A percentile compares a stretch with the other conserved stretches of the same genome.
Conservation (phyloP, 2,113 vertebrate genomes). For the Protomyctophum bolini region DNA sequence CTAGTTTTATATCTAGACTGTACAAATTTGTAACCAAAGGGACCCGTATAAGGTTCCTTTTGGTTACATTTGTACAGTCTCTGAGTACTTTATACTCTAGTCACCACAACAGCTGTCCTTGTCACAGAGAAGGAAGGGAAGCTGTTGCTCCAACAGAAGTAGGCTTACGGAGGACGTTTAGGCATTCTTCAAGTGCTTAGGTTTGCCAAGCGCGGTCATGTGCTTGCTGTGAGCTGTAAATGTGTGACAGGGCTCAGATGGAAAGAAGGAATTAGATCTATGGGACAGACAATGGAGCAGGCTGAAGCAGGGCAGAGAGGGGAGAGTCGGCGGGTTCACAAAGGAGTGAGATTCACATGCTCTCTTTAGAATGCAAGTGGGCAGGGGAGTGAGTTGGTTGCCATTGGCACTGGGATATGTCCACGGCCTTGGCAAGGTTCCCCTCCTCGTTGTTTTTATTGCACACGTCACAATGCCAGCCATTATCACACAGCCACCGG, state of each 20-base stretch:
- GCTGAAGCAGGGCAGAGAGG: constrained; percentile 13
- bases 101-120: constrained; percentile 32
- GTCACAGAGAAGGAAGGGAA: constrained; percentile 7
- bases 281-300: constrained; percentile 24
- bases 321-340: constrained; percentile 36
- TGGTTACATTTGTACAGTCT: not conserved
- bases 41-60: not conserved
- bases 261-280: constrained; percentile 41
- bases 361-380: constrained; percentile 31
- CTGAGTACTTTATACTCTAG: constrained; percentile 15
- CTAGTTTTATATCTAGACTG: no score
- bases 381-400: constrained; percentile 28
- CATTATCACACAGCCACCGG: constrained; percentile 39
- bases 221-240: constrained; percentile 53
- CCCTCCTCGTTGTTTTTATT: constrained; percentile 50
- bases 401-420: constrained; percentile 17
- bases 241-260: constrained; percentile 48
- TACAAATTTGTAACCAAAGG: no score
- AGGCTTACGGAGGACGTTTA: constrained; percentile 40
- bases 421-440: constrained; percentile 34
- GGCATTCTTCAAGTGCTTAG: constrained; percentile 63
- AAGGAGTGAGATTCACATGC: constrained; percentile 32
- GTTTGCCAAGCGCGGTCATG: constrained; percentile 57
- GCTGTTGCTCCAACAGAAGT: constrained; percentile 3
- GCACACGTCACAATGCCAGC: constrained; percentile 51